Base-by-base conservation (phyloP, 2,797 vertebrate genomes). In the Aselliscus stoliczkanus region DNA sequence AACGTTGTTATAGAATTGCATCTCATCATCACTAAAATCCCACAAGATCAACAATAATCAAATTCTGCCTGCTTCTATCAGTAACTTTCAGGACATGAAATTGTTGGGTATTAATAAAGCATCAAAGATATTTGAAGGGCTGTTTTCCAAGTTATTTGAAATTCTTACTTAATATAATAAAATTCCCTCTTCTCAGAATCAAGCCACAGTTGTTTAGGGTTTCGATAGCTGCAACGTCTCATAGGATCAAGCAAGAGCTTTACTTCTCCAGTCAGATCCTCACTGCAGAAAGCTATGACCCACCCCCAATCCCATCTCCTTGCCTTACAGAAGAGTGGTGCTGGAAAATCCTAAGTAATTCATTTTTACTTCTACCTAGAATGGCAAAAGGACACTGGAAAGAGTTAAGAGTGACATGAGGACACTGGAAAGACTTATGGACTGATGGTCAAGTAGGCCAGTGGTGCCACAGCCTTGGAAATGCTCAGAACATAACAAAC, bases 101-200 rank as follows among this genome's bases (percentile, higher is more conserved):
- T 39, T 23, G 69, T 27, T 87, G 37, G 17, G 50, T 87, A 15
- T 91, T 87, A 93, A 94, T 85, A 93, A 94, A 90, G 27, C 79
- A 47, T 80, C 67, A 93, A 64, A 87, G 56, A 47, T 89, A 97
- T 67, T 64, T 87, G 42, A 76, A 95, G 23, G 21, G 29, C 42
- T 95, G 11, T 37, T 94, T 10, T 94, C 83, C 44, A 93, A 44
- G 37, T 83, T 87, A 73, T 95, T 85, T 88, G 83, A 96, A 89
- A 96, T 93, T 91, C 70, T 76, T 95, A 85, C 64, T 77, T 73
- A 83, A 75, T 86, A 79, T 23, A 75, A 69, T 31, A 29, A 72
- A 86, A 70, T n/a, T 54, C 58, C 39, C 20, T 90, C 62, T 84
- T 88, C 39, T 96, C 27, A 83, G 80, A 94, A 80, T 80, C 83